Base-by-base conservation (phyloP, 2,797 vertebrate species). In the Schizopygopsis malacanthus region DNA sequence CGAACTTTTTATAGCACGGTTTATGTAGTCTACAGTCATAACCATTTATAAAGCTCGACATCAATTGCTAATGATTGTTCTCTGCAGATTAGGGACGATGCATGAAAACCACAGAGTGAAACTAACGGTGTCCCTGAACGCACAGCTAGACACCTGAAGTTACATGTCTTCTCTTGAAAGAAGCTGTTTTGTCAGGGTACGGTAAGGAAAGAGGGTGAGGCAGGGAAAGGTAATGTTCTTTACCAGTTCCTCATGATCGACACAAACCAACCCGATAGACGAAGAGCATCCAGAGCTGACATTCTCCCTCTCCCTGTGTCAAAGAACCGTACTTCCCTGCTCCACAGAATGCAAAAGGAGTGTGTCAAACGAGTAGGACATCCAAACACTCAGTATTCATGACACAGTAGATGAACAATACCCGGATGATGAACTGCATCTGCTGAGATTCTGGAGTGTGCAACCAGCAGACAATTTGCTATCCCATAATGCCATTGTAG, bases 21-120 rank as follows among this genome's bases (percentile, higher is more conserved):
- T 90, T 89, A 90, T 87, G 84, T 81, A 84, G 79, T 85, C 87
- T 65, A 67, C 77, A 87, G 83, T 88, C 86, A 90, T 88, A 88
- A 88, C 87, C 87, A 88, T 91, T 81, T 83, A 90, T 91, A 89
- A 88, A 87, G 75, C 82, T 69, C 43, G 86, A 89, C 86, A 87
- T 89, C 86, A 88, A 88, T 84, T 89, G 87, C 89, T 87, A 89
- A 89, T 89, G 88, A 89, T 86, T 81, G 79, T 86, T 79, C 88
- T 85, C 87, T 79, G 87, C 83, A 81, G 86, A 90, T 89, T 88
- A 90, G 82, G 83, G 78, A 87, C 72, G 69, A 86, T 76, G 67
- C 79, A 83, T 83, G 72, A 87, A 87, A 85, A 87, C 83, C 85
- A 81, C 54, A 83, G 86, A 85, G 86, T 87, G 87, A 87, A 88